phyloP scores from a whole-genome alignment of 2,888 invertebrate genomes.

The Drosophila cyrtoloma region DNA sequence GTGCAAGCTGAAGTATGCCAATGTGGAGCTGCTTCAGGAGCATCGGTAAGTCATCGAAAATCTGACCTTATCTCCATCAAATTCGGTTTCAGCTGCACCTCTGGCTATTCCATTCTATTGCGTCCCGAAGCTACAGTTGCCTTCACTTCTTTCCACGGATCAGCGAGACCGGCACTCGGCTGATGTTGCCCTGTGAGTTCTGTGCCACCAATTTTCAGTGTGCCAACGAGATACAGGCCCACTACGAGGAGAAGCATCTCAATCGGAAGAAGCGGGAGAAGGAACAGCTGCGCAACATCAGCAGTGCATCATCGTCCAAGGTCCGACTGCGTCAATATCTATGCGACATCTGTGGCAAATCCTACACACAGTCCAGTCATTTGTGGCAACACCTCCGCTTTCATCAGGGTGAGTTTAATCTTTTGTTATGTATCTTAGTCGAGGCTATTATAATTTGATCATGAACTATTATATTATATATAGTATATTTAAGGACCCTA shows the following conservation, averaged over 20 bases:
- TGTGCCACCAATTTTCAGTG: constrained; percentile 80
- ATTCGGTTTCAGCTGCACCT: neutral
- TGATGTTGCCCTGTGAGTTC: constrained; percentile 83
- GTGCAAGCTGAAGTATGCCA: constrained; percentile 82
- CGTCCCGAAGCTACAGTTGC: constrained; percentile 72
- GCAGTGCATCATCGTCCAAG: constrained; percentile 23
- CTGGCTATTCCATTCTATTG: neutral
- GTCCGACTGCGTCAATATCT: constrained; percentile 85
- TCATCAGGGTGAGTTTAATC: constrained; percentile 86
- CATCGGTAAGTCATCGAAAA: constrained; percentile 79
- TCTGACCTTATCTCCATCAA: neutral
- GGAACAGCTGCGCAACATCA: constrained; percentile 67
- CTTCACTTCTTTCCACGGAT: constrained; percentile 84
- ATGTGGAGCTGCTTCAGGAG: constrained; percentile 83
- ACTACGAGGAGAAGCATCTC: constrained; percentile 87
- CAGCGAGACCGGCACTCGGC: constrained; percentile 53
- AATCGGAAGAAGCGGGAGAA: constrained; percentile 85
- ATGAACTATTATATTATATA: neutral
- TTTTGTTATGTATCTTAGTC: neutral
- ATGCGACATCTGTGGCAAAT: constrained; percentile 88
- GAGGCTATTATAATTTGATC: neutral
- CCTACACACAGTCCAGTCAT: constrained; percentile 88
- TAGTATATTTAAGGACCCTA: neutral
- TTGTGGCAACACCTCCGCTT: constrained; percentile 89
- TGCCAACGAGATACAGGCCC: constrained; percentile 83